Percentiles rank a stretch among this genome's conserved stretches.
phyloP scores from a whole-genome alignment of 2,113 vertebrate species.

The Pygoscelis adeliae region DNA sequence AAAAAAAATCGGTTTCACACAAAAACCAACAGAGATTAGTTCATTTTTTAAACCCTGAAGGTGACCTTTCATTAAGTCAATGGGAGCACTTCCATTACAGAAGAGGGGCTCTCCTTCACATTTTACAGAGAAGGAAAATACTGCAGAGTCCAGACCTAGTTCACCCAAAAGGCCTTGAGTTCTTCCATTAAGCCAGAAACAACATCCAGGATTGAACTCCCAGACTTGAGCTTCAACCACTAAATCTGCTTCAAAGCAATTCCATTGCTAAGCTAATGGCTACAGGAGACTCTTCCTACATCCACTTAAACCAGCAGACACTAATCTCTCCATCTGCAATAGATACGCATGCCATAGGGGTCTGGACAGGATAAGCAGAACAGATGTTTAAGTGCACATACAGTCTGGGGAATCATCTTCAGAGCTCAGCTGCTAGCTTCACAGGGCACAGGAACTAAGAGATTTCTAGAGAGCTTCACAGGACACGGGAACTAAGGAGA shows the following conservation, averaged over 20 bases:
- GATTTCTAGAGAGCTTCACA: not conserved
- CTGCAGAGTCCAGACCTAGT: not conserved
- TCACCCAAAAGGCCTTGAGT: not conserved
- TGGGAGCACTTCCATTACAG: not conserved
- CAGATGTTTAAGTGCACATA: conserved; percentile 10
- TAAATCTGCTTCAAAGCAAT: conserved; percentile 59
- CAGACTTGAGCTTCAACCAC: not conserved
- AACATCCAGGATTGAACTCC: not conserved
- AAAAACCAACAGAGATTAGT: not conserved
- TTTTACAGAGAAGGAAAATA: not conserved
- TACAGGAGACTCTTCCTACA: conserved; percentile 8
- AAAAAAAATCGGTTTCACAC: not conserved
- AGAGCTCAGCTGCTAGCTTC: not conserved
- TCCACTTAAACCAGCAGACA: conserved; percentile 29
- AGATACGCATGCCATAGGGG: not conserved
- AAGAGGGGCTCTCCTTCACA: not conserved
- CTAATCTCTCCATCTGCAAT: conserved; percentile 49
- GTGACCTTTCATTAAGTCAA: not conserved
- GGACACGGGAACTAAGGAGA: not conserved
- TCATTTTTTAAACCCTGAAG: not conserved
- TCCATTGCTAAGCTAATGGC: not conserved
- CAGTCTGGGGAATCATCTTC: not conserved
- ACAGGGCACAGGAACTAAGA: conserved; percentile 2
- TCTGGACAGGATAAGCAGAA: conserved; percentile 52
- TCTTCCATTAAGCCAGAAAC: not conserved